phyloP scores from a whole-genome alignment of 2,113 vertebrate genomes.

The Caretta caretta region DNA sequence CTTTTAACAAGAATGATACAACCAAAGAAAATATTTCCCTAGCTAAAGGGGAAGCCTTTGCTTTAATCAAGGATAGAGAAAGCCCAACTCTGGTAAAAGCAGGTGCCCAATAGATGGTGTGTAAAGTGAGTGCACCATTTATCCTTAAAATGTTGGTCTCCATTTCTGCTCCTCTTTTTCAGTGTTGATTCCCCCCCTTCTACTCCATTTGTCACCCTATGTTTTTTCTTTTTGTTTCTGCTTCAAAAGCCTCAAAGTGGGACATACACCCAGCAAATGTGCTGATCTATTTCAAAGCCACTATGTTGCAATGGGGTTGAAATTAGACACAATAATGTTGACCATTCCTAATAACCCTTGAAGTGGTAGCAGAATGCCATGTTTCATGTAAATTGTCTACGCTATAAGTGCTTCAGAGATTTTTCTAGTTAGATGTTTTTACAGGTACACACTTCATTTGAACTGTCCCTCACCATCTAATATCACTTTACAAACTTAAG shows the following conservation, averaged over 20 bases:
- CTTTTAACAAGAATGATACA: not conserved
- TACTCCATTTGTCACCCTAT: not conserved
- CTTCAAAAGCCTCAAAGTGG: not conserved
- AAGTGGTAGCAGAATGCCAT: not conserved
- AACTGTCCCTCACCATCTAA: not conserved
- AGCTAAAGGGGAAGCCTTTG: not conserved
- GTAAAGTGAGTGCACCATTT: not conserved
- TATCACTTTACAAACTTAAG: not conserved
- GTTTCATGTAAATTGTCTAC: not conserved
- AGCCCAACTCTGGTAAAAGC: not conserved
- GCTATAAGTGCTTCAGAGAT: not conserved
- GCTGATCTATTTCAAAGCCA: not conserved
- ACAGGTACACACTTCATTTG: not conserved
- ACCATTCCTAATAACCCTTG: not conserved
- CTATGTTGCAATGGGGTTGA: not conserved
- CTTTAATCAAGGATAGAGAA: not conserved
- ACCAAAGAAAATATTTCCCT: not conserved
- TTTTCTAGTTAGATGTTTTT: not conserved
- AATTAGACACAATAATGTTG: not conserved
- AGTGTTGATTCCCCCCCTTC: not conserved
- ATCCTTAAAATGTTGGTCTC: not conserved
- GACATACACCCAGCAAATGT: not conserved
- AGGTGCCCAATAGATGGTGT: not conserved
- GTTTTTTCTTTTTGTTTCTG: not conserved
- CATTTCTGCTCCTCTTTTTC: not conserved